A percentile compares a stretch with the other conserved stretches of the same genome.
Conservation (phyloP, 2,797 vertebrate genomes). For the Moxostoma hubbsi region DNA sequence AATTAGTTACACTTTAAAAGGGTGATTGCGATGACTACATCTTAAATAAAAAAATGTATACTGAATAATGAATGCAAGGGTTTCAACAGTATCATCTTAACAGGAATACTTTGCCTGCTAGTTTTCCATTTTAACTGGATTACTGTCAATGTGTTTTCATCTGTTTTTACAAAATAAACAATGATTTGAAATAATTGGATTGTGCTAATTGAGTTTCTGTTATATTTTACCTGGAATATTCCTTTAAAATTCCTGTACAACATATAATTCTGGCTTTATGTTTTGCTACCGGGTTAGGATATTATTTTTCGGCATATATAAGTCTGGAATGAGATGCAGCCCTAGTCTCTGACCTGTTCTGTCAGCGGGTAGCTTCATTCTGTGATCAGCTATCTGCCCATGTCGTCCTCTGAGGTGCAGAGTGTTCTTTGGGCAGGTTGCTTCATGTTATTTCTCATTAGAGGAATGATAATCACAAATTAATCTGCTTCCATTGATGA, state of each 20-base stretch:
- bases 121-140: too few species aligned
- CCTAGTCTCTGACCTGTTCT: background rate
- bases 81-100: too few species aligned
- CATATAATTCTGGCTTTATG: background rate
- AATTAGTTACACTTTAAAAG: too few species aligned
- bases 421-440: slow-evolving; percentile 18
- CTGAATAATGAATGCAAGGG: too few species aligned
- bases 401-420: background rate
- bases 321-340: slow-evolving; percentile 27
- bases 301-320: slow-evolving; percentile 42
- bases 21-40: too few species aligned
- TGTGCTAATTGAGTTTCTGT: background rate
- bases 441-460: background rate
- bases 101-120: too few species aligned
- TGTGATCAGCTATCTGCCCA: background rate
- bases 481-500: slow-evolving; percentile 37
- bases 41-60: too few species aligned
- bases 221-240: background rate
- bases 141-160: too few species aligned
- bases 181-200: too few species aligned
- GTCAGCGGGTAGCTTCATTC: too few species aligned
- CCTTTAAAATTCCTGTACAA: background rate
- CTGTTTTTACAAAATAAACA: too few species aligned
- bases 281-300: background rate
- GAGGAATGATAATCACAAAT: slow-evolving; percentile 17